Evolutionary conservation across 2,113 vertebrate genomes (phyloP).

Genomic region (Mastomys coucha): DNA sequence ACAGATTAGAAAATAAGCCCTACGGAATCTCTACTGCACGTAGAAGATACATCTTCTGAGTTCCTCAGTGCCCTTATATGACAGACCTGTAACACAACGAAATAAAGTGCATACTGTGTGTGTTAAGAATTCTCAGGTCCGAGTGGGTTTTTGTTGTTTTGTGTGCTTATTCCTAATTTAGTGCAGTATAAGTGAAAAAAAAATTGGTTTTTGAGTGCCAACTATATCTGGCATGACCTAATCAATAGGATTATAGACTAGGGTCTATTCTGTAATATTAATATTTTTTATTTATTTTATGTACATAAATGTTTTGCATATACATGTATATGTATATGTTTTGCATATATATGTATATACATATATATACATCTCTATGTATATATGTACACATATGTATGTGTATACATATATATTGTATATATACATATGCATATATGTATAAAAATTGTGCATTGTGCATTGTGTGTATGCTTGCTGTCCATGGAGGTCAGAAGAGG

Average conservation of each 20-base stretch:
- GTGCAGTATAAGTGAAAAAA: constrained; percentile 51
- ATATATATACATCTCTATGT: no score
- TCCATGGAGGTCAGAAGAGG: neutral
- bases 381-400: no score
- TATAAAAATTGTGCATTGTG: no score
- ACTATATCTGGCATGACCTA: constrained; percentile 32
- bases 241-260: neutral
- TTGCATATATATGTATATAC: neutral
- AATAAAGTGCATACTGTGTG: constrained; percentile 64
- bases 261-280: neutral
- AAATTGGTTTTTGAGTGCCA: constrained; percentile 55
- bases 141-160: constrained; percentile 65
- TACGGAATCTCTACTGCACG: constrained; percentile 47
- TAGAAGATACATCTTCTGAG: constrained; percentile 24
- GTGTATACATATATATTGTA: no score
- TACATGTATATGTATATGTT: neutral
- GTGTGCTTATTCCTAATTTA: constrained; percentile 65
- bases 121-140: constrained; percentile 52
- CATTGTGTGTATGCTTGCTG: neutral
- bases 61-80: neutral
- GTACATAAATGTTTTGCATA: neutral
- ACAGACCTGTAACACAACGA: constrained; percentile 57
- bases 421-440: no score
- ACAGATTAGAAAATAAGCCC: neutral
- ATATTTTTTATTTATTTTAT: neutral